Base-by-base conservation (phyloP, 2,797 vertebrate species). In the Centropyge bicolor region DNA sequence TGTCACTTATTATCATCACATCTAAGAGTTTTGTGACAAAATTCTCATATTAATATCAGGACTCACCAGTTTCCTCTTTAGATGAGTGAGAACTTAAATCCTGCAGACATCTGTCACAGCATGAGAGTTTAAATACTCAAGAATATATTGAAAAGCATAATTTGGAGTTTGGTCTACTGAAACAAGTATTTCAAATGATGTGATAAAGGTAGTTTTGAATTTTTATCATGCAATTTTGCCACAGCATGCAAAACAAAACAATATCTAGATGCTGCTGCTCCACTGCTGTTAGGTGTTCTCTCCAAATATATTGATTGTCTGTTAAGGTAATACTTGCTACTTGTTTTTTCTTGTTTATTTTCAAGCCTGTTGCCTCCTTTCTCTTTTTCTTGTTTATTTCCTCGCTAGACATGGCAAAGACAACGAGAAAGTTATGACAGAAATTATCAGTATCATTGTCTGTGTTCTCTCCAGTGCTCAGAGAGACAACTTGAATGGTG, bases 11-110 rank as follows among this genome's bases (percentile, higher is more conserved):
- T 66, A 62, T 43, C 10, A 24, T 76, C 20, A 3, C 69, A 13
- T 70, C 19, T 76, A 66, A 77, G 55, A 9, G 3, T 78, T 62
- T 66, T 71, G 16, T 78, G 52, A 77, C 65, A 72, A 31, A 76
- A 52, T 61, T 36, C 19, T 65, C 7, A 69, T 65, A 76, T 56
- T 67, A 60, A 46, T 41, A 43, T 74, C 36, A 45, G 8, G n/a
- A 13, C 31, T 48, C 17, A n/a, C 9, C 11, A 5, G 71, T 60
- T 72, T 79, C 38, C 55, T 74, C 56, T 62, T 11, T 13, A 36
- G 48, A 22, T 65, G 40, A 83, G 62, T 40, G 10, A 36, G 16
- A 19, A 14, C 65, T 59, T 24, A 55, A 61, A 65, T 45, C 22
- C 13, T 5, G 17, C 7, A 51, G 46, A 38, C 46, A 71, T 61